These are phyloP conservation scores for Amphipoea lucens DNA, from an alignment of 2,888 invertebrate genomes.

Conservation along the genomic window DNA sequence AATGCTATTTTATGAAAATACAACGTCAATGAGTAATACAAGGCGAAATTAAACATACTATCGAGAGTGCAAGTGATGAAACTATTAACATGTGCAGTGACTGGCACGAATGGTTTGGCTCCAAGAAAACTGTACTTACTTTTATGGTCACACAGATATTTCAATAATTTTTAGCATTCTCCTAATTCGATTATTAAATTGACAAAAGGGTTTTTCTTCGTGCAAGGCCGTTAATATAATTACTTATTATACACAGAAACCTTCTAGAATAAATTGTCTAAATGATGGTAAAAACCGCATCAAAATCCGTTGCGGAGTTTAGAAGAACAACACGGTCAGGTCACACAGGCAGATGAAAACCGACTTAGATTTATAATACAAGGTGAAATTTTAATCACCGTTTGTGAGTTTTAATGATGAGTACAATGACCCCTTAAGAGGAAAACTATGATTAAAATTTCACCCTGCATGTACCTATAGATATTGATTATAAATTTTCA, in stretches of 20 bases:
- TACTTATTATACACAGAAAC: neutral
- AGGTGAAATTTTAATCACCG: too few relatives aligned
- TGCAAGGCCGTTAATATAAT: neutral
- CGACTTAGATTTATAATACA: neutral
- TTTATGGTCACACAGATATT: neutral
- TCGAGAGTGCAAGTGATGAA: neutral
- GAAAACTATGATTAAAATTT: too few relatives aligned
- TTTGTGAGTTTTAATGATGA: too few relatives aligned
- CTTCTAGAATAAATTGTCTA: neutral
- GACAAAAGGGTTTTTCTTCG: neutral
- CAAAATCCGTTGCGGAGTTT: neutral
- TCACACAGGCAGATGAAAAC: neutral
- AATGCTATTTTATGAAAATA: neutral
- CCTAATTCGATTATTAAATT: neutral
- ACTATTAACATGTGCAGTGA: neutral
- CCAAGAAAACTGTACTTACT: neutral
- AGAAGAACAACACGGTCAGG: neutral
- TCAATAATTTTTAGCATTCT: neutral
- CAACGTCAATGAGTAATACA: neutral
- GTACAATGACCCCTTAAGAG: too few relatives aligned
- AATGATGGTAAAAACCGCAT: neutral
- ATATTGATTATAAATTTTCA: too few relatives aligned
- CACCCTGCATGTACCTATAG: too few relatives aligned
- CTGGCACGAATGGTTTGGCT: neutral
- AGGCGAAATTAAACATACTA: neutral